A percentile compares a stretch with the other conserved stretches of the same genome.
These are phyloP conservation scores for Ostrea denselamellosa DNA, from an alignment of 1,140 invertebrate species.

Conservation along the genomic window DNA sequence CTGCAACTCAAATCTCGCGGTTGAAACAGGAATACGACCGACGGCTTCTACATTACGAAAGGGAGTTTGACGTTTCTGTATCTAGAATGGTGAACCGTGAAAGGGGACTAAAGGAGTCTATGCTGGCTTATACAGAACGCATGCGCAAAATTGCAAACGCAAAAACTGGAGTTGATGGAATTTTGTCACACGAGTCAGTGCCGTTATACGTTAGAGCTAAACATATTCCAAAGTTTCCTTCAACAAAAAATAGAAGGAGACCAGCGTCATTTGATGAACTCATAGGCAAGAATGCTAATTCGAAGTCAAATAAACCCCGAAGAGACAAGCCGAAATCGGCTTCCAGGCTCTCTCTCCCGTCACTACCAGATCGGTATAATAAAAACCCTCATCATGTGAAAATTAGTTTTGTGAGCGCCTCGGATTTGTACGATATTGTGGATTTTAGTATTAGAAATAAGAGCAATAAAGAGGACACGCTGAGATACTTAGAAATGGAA, in stretches of 20 bases:
- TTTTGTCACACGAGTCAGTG: conserved; percentile 32
- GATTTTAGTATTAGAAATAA: conserved; percentile 61
- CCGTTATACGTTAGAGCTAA: conserved; percentile 56
- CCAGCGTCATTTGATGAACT: conserved; percentile 61
- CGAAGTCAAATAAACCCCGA: conserved; percentile 31
- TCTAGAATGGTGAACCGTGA: conserved; percentile 45
- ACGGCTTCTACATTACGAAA: conserved; percentile 44
- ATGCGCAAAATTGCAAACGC: conserved; percentile 56
- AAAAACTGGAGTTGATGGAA: conserved; percentile 39
- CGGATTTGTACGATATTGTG: conserved; percentile 61
- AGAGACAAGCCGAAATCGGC: conserved; percentile 44
- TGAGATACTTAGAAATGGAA: conserved; percentile 53
- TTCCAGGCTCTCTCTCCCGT: conserved; percentile 26
- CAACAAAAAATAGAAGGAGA: conserved; percentile 46
- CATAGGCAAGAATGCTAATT: conserved; percentile 47
- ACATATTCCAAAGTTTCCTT: conserved; percentile 59
- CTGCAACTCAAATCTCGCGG: neutral
- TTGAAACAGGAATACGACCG: conserved; percentile 19
- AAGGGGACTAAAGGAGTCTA: conserved; percentile 52
- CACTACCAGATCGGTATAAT: conserved; percentile 44
- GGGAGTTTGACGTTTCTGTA: conserved; percentile 46
- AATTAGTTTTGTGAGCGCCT: conserved; percentile 62
- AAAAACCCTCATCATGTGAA: conserved; percentile 54
- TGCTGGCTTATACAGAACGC: conserved; percentile 60
- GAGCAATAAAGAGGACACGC: conserved; percentile 53